These are phyloP conservation scores for Poecile atricapillus DNA, from an alignment of 2,113 vertebrate genomes.

Conservation along the genomic window DNA sequence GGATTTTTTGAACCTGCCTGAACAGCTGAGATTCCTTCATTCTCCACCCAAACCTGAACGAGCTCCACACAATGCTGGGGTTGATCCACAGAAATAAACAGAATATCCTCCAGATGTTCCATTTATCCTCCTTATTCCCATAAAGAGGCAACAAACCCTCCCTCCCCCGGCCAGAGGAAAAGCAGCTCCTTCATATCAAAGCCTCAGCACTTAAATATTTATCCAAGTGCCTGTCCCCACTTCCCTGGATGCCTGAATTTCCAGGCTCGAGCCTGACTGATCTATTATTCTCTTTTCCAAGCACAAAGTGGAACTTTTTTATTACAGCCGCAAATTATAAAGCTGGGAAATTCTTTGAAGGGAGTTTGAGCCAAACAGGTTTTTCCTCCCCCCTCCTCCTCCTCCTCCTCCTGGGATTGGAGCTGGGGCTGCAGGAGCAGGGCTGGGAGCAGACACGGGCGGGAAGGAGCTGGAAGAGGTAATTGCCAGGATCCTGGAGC, in stretches of 20 bases:
- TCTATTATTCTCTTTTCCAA: slow-evolving; percentile 74
- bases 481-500: slow-evolving; percentile 28
- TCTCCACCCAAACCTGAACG: neutral
- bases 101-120: neutral
- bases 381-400: accelerated
- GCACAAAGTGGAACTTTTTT: slow-evolving; percentile 54
- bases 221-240: slow-evolving; percentile 27
- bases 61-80: neutral
- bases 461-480: neutral
- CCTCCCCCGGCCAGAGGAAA: neutral
- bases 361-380: slow-evolving; percentile 15
- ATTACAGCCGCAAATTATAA: slow-evolving; percentile 49
- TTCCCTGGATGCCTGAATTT: slow-evolving; percentile 19
- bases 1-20: neutral
- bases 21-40: neutral
- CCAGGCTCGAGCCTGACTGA: slow-evolving; percentile 56
- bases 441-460: neutral
- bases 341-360: slow-evolving; percentile 46
- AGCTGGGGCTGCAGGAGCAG: neutral
- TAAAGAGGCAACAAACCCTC: neutral
- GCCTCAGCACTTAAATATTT: slow-evolving; percentile 57
- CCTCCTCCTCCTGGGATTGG: neutral
- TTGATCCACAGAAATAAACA: neutral
- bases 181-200: slow-evolving; percentile 47
- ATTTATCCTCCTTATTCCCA: neutral